Evolutionary conservation across 2,888 invertebrate species (phyloP), one percentile per base, ranked within the genome.

Genomic region (Bombyx huttoni): DNA sequence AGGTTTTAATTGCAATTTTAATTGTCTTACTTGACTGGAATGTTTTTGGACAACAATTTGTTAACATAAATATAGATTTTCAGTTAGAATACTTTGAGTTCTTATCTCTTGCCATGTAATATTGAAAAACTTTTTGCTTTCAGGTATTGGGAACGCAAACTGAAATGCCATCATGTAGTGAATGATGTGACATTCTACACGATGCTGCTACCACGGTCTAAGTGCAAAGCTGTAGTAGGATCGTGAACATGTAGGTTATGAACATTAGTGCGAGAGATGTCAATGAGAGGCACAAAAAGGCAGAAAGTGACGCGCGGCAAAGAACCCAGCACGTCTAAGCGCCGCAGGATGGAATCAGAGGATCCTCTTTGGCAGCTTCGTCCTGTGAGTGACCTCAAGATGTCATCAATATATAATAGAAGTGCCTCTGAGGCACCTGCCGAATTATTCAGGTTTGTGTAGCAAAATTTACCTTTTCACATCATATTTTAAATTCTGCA

Each of bases 321-420:
- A 50, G 84, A 84, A 66, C 73, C 81, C 57, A 76, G 84, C 67
- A 66, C 78, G 60, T 87, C 84, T 63, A 87, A 85, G 65, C 81
- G 88, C 64, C 87, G 88, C 62, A 73, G 81, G 68, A 68, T 78
- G 57, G 86, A 86, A 69, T 79, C 81, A 52, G 86, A 88, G 61
- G 88, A 88, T 62, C 78, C 81, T 54, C 82, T 84, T 60, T 96
- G 96, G 96, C 95, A 94, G 78, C 93, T 94, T 69, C 91, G 95
- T 68, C 93, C 95, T 68, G 91, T 93, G 72, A 93, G 92, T 78
- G 96, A 96, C 89, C 93, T 96, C 80, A 96, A 96, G 89, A 93
- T 94, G 89, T 93, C 94, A 68, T 94, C 94, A 81, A 96, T 96
- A 79, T 96, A 96, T 87, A 96, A 97, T 83, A 91, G 91, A 78